Percentiles rank a stretch among this genome's conserved stretches.
These are phyloP conservation scores for Ips typographus DNA, from an alignment of 1,140 invertebrate genomes.

Conservation along the genomic window DNA sequence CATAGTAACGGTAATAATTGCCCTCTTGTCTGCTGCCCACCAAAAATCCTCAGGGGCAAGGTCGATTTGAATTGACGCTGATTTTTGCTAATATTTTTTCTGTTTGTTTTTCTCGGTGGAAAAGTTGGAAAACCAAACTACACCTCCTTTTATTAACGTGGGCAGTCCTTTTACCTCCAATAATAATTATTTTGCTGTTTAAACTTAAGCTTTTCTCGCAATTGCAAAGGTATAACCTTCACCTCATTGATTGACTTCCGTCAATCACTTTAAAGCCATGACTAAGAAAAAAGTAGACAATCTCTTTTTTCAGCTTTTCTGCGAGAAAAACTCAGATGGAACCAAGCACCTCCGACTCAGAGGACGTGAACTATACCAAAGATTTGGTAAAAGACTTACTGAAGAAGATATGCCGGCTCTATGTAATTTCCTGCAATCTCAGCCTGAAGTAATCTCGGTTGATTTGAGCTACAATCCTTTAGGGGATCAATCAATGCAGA, in stretches of 20 bases:
- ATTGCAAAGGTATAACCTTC: not conserved
- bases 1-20: not conserved
- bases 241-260: not conserved
- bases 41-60: not conserved
- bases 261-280: slow-evolving; percentile 10
- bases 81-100: not conserved
- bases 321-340: slow-evolving; percentile 50
- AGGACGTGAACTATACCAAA: slow-evolving; percentile 47
- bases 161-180: not conserved
- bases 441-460: slow-evolving; percentile 53
- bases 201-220: not conserved
- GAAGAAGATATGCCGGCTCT: slow-evolving; percentile 56
- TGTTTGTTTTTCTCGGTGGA: not conserved
- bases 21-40: slow-evolving; percentile 3
- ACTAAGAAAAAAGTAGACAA: slow-evolving; percentile 37
- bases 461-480: slow-evolving; percentile 60
- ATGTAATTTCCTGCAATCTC: slow-evolving; percentile 52
- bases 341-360: slow-evolving; percentile 49
- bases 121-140: not conserved
- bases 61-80: not conserved
- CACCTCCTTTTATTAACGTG: not conserved
- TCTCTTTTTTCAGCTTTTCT: slow-evolving; percentile 48
- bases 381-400: slow-evolving; percentile 50
- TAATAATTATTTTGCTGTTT: not conserved
- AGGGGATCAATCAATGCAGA: slow-evolving; percentile 55